Percentiles rank a stretch among this genome's conserved stretches.
phyloP scores from a whole-genome alignment of 2,113 vertebrate species.

The Psilopogon haemacephalus region DNA sequence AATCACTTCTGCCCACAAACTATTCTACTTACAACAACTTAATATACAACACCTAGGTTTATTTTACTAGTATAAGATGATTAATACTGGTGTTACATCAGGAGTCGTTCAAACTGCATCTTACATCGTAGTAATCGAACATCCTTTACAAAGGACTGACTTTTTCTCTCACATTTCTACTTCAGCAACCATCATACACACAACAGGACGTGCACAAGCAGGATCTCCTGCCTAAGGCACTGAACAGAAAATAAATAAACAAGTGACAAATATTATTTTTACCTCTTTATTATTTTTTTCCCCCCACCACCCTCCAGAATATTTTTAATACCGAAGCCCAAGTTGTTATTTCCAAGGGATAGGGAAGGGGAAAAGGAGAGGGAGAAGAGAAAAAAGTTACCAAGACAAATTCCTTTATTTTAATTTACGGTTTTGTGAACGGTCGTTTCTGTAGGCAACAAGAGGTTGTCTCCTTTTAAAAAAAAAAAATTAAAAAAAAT shows the following conservation, averaged over 20 bases:
- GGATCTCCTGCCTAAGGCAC: constrained; percentile 28
- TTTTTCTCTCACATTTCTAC: background rate
- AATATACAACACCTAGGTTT: constrained; percentile 26
- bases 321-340: constrained; percentile 80
- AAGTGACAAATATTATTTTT: constrained; percentile 68
- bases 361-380: constrained; percentile 65
- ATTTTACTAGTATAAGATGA: constrained; percentile 24
- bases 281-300: constrained; percentile 78
- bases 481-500: background rate
- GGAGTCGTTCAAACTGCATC: background rate
- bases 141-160: background rate
- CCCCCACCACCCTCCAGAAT: constrained; percentile 70
- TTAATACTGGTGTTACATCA: background rate
- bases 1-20: background rate
- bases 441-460: constrained; percentile 79
- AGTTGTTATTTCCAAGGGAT: constrained; percentile 68
- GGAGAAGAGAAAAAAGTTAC: constrained; percentile 69
- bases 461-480: constrained; percentile 73
- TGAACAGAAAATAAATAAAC: constrained; percentile 61
- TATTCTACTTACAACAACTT: constrained; percentile 31
- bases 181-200: background rate
- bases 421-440: constrained; percentile 77
- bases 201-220: background rate
- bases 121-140: background rate
- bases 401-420: constrained; percentile 77